phyloP scores from a whole-genome alignment of 2,888 invertebrate species.

The Epistrophella euchroma region DNA sequence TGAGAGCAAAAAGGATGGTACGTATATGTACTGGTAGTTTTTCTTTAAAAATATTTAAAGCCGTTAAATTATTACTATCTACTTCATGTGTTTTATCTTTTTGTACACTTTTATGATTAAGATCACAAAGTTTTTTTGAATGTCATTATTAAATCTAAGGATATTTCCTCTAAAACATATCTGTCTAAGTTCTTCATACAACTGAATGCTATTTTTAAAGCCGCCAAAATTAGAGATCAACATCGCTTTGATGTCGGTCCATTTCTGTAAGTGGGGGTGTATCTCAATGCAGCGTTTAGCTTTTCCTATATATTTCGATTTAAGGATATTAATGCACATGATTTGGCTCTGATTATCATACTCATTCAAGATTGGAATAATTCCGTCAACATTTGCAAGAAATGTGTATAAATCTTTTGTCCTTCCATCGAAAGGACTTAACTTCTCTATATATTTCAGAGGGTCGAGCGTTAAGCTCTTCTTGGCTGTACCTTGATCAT shows the following conservation, averaged over 20 bases:
- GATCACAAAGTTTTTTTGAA: neutral
- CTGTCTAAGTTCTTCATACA: constrained; percentile 1
- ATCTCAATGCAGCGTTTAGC: too few relatives aligned
- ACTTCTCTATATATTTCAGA: too few relatives aligned
- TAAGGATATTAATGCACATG: neutral
- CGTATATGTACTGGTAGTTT: too few relatives aligned
- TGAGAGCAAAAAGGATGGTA: neutral
- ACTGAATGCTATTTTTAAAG: neutral
- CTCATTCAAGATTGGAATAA: constrained; percentile 1
- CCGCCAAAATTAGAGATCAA: neutral
- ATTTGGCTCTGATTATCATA: too few relatives aligned
- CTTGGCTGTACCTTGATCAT: constrained; percentile 1
- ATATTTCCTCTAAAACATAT: neutral
- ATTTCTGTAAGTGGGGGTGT: constrained; percentile 2
- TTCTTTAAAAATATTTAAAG: constrained; percentile 1
- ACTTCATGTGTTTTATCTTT: neutral
- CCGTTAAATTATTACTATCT: neutral
- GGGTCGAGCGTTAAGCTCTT: too few relatives aligned
- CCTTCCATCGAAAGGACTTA: neutral
- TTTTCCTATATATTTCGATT: constrained; percentile 2
- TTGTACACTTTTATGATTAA: neutral
- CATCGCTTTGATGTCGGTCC: neutral
- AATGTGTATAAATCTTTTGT: neutral
- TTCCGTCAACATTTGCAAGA: neutral
- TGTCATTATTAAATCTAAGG: neutral